Evolutionary conservation across 2,888 invertebrate genomes (phyloP).

Genomic region (Lochmaea capreae): DNA sequence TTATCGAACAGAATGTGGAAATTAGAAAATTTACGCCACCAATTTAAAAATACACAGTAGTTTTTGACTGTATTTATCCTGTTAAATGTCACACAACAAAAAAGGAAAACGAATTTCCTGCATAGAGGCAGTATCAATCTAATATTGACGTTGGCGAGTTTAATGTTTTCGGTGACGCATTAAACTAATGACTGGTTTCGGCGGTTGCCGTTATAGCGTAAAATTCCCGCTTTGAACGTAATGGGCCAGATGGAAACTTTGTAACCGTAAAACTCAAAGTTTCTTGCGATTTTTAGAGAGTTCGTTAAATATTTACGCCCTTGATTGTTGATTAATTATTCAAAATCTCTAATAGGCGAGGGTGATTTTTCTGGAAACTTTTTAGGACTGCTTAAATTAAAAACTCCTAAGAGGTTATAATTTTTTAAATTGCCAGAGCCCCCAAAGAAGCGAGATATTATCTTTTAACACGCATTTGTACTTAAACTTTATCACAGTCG

Average conservation of each 20-base stretch:
- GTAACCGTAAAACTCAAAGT: slow-evolving; percentile 36
- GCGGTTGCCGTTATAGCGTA: slow-evolving; percentile 18
- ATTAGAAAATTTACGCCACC: not conserved
- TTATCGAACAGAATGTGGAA: not conserved
- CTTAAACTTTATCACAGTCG: not conserved
- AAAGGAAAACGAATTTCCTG: not conserved
- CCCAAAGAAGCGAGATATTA: not conserved
- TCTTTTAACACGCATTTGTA: not conserved
- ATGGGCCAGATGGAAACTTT: slow-evolving; percentile 36
- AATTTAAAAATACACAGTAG: not conserved
- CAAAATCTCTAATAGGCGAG: slow-evolving; percentile 30
- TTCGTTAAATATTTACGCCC: slow-evolving; percentile 37
- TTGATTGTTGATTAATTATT: slow-evolving; percentile 41
- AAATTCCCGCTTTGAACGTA: slow-evolving; percentile 28
- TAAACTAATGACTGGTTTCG: slow-evolving; percentile 33
- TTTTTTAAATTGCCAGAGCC: not conserved
- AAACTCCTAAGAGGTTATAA: slow-evolving; percentile 15
- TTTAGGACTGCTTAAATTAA: slow-evolving; percentile 19
- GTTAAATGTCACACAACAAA: not conserved
- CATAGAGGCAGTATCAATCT: slow-evolving; percentile 3
- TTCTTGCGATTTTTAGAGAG: slow-evolving; percentile 33
- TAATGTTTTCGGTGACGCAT: slow-evolving; percentile 28
- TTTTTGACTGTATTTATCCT: not conserved
- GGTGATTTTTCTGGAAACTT: slow-evolving; percentile 21
- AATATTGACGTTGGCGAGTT: slow-evolving; percentile 25